Percentiles rank a stretch among this genome's conserved stretches.
Evolutionary conservation across 2,888 invertebrate genomes (phyloP).

Genomic region (Scaptomyza polygonia): DNA sequence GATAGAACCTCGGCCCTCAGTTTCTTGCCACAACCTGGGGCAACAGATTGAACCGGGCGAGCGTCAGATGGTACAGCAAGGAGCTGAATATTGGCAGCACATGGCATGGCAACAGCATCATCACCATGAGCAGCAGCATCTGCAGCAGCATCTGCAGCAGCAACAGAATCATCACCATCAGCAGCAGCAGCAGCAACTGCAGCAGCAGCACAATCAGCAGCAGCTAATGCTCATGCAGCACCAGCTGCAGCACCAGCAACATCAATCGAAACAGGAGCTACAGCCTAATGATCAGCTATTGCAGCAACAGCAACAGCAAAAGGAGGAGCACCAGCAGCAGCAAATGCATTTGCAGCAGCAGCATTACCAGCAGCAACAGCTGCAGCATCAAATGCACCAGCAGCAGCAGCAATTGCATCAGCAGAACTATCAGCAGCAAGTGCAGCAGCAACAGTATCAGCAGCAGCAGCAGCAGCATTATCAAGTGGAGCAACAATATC

Average conservation of each 20-base stretch:
- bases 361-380: background rate
- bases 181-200: background rate
- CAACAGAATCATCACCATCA: background rate
- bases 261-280: background rate
- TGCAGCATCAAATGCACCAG: background rate
- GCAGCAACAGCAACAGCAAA: background rate
- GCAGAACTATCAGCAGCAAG: background rate
- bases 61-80: background rate
- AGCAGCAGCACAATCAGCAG: background rate
- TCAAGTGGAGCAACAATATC: background rate
- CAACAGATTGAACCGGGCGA: background rate
- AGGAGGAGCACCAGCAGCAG: background rate
- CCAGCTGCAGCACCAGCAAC: background rate
- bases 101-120: background rate
- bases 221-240: too few species aligned
- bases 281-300: background rate
- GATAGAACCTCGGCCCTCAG: too few species aligned
- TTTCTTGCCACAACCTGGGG: background rate
- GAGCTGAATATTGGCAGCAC: background rate
- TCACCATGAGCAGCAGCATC: background rate
- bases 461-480: background rate
- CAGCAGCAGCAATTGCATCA: background rate
- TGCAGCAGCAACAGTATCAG: background rate
- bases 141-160: background rate
- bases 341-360: background rate